These are phyloP conservation scores for Pardosa pseudoannulata DNA, from an alignment of 2,888 invertebrate genomes.

Conservation along the genomic window DNA sequence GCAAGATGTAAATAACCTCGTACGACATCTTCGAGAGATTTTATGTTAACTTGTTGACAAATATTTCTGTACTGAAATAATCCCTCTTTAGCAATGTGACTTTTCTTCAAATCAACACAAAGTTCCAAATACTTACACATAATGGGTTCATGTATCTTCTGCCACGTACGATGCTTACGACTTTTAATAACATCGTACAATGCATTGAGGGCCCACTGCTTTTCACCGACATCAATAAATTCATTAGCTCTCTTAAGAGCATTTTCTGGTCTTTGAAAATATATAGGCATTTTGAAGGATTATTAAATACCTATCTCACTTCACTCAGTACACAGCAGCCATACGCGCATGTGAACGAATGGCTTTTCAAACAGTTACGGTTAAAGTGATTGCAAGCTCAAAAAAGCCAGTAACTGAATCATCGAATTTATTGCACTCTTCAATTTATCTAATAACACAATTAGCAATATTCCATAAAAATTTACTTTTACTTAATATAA, in stretches of 20 bases:
- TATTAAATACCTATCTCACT: too few species aligned
- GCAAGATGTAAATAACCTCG: conserved; percentile 96
- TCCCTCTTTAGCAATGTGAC: conserved; percentile 99
- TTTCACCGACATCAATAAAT: conserved; percentile 99
- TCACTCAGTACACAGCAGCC: too few species aligned
- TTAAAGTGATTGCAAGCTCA: too few species aligned
- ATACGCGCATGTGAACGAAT: too few species aligned
- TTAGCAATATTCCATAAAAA: too few species aligned
- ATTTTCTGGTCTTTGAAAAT: conserved; percentile 95
- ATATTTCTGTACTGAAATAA: conserved; percentile 99
- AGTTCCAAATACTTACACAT: conserved; percentile 99
- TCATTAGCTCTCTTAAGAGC: conserved; percentile 99
- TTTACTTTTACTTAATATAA: too few species aligned
- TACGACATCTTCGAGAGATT: conserved; percentile 97
- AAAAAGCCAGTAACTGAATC: too few species aligned
- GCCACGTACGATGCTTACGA: conserved; percentile 94
- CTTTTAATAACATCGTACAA: conserved; percentile 98
- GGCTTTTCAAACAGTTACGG: too few species aligned
- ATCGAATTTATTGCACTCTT: too few species aligned
- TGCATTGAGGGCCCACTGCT: conserved; percentile 95
- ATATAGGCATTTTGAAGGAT: conserved; percentile 79
- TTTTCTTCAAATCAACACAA: conserved; percentile 98
- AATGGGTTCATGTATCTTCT: conserved; percentile 96
- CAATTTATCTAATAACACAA: too few species aligned
- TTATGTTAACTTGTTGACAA: conserved; percentile 97